These are phyloP conservation scores for Petrocephalus sullivani DNA, from an alignment of 2,797 vertebrate species.

Conservation along the genomic window DNA sequence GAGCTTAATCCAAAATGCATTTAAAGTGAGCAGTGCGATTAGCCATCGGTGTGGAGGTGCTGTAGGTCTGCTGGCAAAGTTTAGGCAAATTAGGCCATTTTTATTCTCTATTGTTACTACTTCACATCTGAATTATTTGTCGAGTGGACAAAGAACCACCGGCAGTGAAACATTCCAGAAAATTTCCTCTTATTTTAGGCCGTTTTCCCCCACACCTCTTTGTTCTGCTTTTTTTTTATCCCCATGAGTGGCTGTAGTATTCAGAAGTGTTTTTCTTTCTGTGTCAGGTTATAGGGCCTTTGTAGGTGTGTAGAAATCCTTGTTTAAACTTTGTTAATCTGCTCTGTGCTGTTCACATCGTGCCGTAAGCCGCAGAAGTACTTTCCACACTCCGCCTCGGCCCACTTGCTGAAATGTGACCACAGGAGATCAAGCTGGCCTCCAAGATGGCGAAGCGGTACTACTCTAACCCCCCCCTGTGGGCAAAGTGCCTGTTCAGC, in stretches of 20 bases:
- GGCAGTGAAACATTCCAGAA: neutral
- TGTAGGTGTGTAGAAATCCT: neutral
- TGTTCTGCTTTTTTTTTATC: neutral
- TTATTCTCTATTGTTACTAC: neutral
- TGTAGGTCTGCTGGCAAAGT: neutral
- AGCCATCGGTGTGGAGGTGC: neutral
- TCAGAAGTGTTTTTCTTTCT: neutral
- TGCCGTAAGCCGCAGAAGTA: neutral
- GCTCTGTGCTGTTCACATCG: neutral
- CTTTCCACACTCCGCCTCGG: neutral
- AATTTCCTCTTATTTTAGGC: neutral
- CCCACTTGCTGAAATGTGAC: conserved; percentile 18
- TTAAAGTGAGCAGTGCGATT: neutral
- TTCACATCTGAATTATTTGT: neutral
- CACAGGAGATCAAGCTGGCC: conserved; percentile 90
- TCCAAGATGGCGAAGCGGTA: conserved; percentile 87
- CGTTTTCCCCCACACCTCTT: neutral
- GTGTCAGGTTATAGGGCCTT: neutral
- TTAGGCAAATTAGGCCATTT: neutral
- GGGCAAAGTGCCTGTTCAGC: conserved; percentile 91
- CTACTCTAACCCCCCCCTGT: conserved; percentile 75
- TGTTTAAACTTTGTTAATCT: neutral
- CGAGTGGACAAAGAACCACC: neutral
- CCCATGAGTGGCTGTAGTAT: neutral
- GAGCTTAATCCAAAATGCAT: neutral